Evolutionary conservation across 2,888 invertebrate species (phyloP), one percentile per base, ranked within the genome.

Genomic region (Drosophila antonietae): DNA sequence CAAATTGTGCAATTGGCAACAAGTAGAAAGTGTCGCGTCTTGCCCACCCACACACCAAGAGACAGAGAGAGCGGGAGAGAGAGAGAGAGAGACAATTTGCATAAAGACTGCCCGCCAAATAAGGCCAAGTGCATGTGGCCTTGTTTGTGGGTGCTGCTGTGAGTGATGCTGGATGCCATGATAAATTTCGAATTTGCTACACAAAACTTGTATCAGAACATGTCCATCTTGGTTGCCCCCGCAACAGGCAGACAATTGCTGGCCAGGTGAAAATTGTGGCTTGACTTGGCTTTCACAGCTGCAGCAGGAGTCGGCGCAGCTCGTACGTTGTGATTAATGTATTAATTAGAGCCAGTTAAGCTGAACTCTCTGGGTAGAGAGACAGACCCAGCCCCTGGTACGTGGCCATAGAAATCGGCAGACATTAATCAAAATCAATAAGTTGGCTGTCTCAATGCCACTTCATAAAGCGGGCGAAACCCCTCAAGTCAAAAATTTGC

Each of bases 101-200:
- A 88, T 88, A 83, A 78, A 83, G 66, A 68, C 71, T 73, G 78
- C 39, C 59, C 59, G 41, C 81, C 84, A 72, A 83, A 87, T 84
- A 83, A 76, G 85, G 87, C 68, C 75, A 79, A 59, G 51, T 58
- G 51, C 58, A 63, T 70, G 71, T 58, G 37, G 41, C 77, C 74
- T 81, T 75, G 73, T 63, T 80, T 69, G 80, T 80, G 80, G 78
- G 81, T 80, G 78, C 78, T 74, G 85, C 64, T 59, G 71, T 63
- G 83, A 65, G 61, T 73, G 80, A 75, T 78, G 79, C 62, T 80
- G 83, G 81, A 83, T 65, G 78, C 56, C 64, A 71, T 74, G 83
- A 88, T 88, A 89, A 88, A 89, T 89, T 88, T 89, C 87, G 80
- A 88, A 88, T 88, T 88, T 89, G 87, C 89, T 88, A 71, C 73